Percentiles rank a stretch among this genome's conserved stretches.
phyloP scores from a whole-genome alignment of 2,113 vertebrate genomes.

The Arenaria interpres region DNA sequence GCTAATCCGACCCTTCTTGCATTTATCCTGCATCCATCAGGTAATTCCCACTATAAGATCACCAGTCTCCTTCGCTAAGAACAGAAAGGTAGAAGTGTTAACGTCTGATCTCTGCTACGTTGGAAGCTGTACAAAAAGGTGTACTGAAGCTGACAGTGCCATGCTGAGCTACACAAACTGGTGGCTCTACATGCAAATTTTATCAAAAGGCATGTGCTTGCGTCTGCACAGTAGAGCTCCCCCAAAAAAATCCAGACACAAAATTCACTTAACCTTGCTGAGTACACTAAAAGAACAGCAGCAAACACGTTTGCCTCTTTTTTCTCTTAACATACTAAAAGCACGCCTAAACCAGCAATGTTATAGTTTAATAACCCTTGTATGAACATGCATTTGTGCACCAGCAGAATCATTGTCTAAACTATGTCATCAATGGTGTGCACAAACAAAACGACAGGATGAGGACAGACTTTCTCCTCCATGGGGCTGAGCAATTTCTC shows the following conservation, averaged over 20 bases:
- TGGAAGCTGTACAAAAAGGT: background rate
- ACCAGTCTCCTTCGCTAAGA: background rate
- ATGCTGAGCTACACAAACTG: background rate
- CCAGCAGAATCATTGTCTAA: background rate
- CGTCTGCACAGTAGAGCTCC: background rate
- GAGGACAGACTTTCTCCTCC: background rate
- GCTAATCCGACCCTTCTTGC: background rate
- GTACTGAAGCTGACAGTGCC: background rate
- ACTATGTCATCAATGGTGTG: background rate
- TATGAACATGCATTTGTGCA: background rate
- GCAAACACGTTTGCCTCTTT: background rate
- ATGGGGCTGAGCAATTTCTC: background rate
- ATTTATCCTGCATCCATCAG: background rate
- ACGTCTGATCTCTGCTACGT: background rate
- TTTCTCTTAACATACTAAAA: background rate
- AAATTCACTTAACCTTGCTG: background rate
- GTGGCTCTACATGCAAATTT: background rate
- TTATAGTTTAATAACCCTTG: background rate
- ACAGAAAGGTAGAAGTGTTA: background rate
- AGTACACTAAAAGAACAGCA: background rate
- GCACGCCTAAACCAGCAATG: background rate
- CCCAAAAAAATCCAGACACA: background rate
- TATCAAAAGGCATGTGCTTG: background rate
- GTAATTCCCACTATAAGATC: background rate
- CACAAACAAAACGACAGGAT: background rate